Evolutionary conservation across 2,888 invertebrate genomes (phyloP).

Genomic region (Clivina fossor): DNA sequence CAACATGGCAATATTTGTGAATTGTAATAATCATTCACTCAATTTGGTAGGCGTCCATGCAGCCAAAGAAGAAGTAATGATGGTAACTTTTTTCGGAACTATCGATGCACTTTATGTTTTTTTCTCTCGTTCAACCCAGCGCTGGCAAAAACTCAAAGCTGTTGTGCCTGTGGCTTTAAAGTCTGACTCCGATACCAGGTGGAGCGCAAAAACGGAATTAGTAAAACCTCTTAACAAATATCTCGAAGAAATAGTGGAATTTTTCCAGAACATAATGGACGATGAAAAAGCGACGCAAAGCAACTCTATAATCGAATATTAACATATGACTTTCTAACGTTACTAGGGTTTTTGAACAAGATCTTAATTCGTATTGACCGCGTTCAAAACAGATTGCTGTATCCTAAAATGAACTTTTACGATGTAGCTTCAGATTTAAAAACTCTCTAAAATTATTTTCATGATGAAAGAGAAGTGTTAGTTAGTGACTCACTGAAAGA

Average conservation of each 20-base stretch:
- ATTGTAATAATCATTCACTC: conserved; percentile 18
- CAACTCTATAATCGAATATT: conserved; percentile 5
- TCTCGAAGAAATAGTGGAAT: not conserved
- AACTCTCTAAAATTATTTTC: conserved; percentile 8
- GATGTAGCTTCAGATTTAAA: conserved; percentile 9
- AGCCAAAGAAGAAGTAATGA: conserved; percentile 14
- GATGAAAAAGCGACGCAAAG: too few relatives aligned
- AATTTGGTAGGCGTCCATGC: too few relatives aligned
- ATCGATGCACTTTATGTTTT: conserved; percentile 22
- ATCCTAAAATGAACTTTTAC: conserved; percentile 13
- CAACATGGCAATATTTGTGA: conserved; percentile 12
- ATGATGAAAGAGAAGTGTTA: conserved; percentile 5
- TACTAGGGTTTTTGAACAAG: too few relatives aligned
- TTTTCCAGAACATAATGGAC: conserved; percentile 10
- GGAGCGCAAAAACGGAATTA: conserved; percentile 13
- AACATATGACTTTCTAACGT: not conserved
- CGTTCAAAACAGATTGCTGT: conserved; percentile 14
- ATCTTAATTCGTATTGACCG: conserved; percentile 9
- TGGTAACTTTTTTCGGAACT: conserved; percentile 30
- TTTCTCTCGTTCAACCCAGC: conserved; percentile 18
- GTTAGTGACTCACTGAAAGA: conserved; percentile 4
- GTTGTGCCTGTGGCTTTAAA: conserved; percentile 2
- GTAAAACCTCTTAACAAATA: conserved; percentile 7
- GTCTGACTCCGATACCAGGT: conserved; percentile 7
- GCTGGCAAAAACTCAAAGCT: conserved; percentile 23